Evolutionary conservation across 2,113 vertebrate species (phyloP).

Genomic region (Psilopsiagon aymara): DNA sequence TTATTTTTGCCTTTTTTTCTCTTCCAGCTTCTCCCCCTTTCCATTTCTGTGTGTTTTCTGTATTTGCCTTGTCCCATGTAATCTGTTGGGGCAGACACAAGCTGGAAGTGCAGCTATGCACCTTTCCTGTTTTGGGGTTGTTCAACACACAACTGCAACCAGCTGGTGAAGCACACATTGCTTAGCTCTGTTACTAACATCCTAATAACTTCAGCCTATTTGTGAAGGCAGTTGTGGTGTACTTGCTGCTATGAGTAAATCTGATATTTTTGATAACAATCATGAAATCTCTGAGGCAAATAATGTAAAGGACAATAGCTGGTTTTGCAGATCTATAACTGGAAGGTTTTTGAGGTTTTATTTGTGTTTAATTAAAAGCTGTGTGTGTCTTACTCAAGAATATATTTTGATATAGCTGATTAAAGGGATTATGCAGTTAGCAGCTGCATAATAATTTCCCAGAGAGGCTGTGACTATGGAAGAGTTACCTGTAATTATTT

Average conservation of each 20-base stretch:
- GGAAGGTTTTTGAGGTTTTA: background rate
- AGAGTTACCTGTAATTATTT: background rate
- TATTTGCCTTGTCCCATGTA: background rate
- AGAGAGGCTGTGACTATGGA: background rate
- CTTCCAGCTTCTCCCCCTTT: background rate
- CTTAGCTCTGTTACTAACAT: background rate
- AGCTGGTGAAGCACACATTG: accelerated
- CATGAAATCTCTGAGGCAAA: background rate
- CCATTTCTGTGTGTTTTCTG: background rate
- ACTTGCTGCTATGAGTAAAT: background rate
- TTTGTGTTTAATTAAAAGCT: background rate
- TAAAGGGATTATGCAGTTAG: background rate
- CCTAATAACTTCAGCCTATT: too few relatives aligned
- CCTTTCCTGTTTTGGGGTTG: too few relatives aligned
- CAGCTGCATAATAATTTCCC: background rate
- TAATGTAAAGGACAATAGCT: background rate
- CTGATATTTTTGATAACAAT: background rate
- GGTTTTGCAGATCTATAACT: background rate
- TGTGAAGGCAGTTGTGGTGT: background rate
- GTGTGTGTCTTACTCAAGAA: background rate
- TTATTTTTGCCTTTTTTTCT: background rate
- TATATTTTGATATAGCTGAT: background rate
- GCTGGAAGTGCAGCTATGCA: background rate
- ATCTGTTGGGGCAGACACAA: background rate
- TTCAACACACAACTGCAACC: too few relatives aligned